Evolutionary conservation across 2,113 vertebrate genomes (phyloP).

Genomic region (Pseudonaja textilis): DNA sequence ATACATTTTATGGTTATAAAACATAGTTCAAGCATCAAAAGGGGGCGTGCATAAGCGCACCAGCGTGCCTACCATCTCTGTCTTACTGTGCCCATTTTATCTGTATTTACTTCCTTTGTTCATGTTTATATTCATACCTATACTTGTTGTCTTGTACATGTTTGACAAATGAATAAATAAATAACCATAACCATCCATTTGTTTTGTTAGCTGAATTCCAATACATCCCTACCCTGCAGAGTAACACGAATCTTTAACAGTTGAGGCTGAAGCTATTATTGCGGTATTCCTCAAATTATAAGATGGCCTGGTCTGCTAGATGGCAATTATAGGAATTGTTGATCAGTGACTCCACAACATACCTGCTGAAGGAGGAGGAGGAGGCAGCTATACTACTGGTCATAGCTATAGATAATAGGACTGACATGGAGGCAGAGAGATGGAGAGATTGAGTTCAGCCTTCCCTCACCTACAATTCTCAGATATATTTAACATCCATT

Average conservation of each 20-base stretch:
- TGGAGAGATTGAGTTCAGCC: neutral
- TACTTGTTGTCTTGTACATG: too few relatives aligned
- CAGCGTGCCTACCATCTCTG: too few relatives aligned
- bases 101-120: too few relatives aligned
- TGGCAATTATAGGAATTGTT: neutral
- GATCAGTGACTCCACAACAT: neutral
- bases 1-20: conserved; percentile 18
- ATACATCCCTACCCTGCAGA: neutral
- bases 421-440: neutral
- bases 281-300: neutral
- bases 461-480: neutral
- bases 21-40: neutral
- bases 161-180: too few relatives aligned
- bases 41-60: too few relatives aligned
- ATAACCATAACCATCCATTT: neutral
- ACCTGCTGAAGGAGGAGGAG: neutral
- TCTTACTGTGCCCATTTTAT: too few relatives aligned
- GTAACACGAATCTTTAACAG: neutral
- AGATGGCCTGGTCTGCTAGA: neutral
- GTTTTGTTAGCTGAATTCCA: neutral
- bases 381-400: neutral
- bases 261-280: neutral
- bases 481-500: neutral
- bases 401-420: neutral
- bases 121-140: too few relatives aligned